Conservation (phyloP, 2,888 invertebrate species). For the Pachydiplax longipennis region DNA sequence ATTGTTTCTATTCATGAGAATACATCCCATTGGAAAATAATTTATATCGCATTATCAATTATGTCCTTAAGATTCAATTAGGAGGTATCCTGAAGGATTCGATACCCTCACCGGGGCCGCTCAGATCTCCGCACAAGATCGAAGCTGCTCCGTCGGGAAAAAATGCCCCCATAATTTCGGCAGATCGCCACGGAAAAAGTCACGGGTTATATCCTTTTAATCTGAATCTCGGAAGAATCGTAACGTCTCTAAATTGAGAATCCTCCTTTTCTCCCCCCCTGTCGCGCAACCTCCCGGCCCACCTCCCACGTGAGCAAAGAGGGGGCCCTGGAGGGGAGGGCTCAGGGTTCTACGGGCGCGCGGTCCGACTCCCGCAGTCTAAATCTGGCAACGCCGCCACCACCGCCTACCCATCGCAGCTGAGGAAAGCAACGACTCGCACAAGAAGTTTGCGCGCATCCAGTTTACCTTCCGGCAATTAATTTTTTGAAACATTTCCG, state of each 20-base stretch:
- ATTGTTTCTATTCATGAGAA: too few species aligned
- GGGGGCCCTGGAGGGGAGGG: neutral
- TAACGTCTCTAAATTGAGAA: neutral
- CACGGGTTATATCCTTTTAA: neutral
- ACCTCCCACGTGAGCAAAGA: slow-evolving; percentile 30
- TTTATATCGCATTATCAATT: too few species aligned
- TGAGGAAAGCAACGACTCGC: neutral
- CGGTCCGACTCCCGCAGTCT: slow-evolving; percentile 42
- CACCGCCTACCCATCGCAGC: slow-evolving; percentile 12
- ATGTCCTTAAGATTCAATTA: too few species aligned
- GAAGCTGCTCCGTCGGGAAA: neutral
- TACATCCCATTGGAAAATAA: too few species aligned
- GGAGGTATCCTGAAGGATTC: too few species aligned
- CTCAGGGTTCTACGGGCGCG: slow-evolving; percentile 34
- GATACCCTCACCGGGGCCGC: too few species aligned
- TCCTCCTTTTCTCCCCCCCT: neutral
- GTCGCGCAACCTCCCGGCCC: slow-evolving; percentile 10
- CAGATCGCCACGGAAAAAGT: neutral
- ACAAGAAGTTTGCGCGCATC: slow-evolving; percentile 20
- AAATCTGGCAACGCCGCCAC: slow-evolving; percentile 41
- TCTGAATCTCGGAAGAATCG: neutral
- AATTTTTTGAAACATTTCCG: neutral
- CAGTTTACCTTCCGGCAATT: neutral
- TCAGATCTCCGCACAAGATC: neutral
- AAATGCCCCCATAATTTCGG: neutral